A percentile compares a stretch with the other conserved stretches of the same genome.
Conservation (phyloP, 92 coral and sea anemone species). For the Zoanthus sansibaricus region DNA sequence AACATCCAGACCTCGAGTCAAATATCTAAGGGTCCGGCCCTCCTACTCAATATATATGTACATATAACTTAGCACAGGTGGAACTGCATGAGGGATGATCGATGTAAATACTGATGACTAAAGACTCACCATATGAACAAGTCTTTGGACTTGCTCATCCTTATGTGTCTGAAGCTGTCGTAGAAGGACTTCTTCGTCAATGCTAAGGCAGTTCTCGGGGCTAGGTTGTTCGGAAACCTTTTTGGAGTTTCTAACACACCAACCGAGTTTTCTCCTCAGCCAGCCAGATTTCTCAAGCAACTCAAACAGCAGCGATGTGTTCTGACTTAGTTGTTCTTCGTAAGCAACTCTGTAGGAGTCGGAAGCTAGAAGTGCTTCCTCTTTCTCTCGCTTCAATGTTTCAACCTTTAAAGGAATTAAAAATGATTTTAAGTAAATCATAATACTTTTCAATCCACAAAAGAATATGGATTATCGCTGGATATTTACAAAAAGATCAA, state of each 20-base stretch:
- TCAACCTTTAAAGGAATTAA: constrained; percentile 60
- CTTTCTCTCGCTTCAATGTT: constrained; percentile 66
- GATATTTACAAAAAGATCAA: too few species aligned
- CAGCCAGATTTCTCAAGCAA: constrained; percentile 77
- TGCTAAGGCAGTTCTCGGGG: constrained; percentile 31
- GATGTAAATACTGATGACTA: too few species aligned
- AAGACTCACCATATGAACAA: constrained; percentile 83
- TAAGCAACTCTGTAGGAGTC: constrained; percentile 89
- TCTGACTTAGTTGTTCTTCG: constrained; percentile 81
- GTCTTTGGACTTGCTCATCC: constrained; percentile 80
- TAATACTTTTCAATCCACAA: too few species aligned
- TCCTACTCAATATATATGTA: too few species aligned
- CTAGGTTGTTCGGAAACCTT: constrained; percentile 24
- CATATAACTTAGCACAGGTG: too few species aligned
- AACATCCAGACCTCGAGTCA: too few species aligned
- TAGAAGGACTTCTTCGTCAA: constrained; percentile 66
- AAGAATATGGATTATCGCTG: too few species aligned
- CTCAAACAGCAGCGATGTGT: constrained; percentile 75
- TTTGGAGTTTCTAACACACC: constrained; percentile 42
- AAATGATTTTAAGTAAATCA: too few species aligned
- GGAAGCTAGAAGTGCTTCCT: constrained; percentile 80
- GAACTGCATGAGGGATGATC: too few species aligned
- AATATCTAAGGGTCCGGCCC: too few species aligned
- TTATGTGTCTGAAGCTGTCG: constrained; percentile 73
- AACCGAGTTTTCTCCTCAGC: constrained; percentile 65